phyloP scores from a whole-genome alignment of 1,140 invertebrate species.

The Hormaphis cornu region DNA sequence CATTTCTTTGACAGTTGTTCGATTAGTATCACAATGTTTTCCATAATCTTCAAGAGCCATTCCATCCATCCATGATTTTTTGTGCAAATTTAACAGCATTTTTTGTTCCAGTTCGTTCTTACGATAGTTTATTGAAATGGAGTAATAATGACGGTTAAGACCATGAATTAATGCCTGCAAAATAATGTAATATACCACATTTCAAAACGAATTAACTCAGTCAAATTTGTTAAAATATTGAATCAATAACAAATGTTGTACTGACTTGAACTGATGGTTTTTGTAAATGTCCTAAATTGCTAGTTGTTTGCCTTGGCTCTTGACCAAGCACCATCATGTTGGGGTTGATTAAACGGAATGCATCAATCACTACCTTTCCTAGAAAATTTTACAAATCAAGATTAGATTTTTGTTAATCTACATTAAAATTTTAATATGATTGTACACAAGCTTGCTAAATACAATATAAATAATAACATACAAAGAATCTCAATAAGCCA shows the following conservation, averaged over 20 bases:
- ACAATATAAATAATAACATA: no score
- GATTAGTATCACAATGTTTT: slow-evolving; percentile 83
- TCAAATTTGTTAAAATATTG: no score
- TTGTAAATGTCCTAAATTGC: slow-evolving; percentile 95
- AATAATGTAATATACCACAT: slow-evolving; percentile 27
- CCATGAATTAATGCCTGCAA: slow-evolving; percentile 92
- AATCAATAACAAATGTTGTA: not conserved
- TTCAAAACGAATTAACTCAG: no score
- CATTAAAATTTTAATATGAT: no score
- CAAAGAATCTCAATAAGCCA: no score
- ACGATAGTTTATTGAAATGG: slow-evolving; percentile 98
- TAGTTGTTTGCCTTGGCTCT: slow-evolving; percentile 97
- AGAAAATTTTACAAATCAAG: slow-evolving; percentile 34
- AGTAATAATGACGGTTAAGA: slow-evolving; percentile 97
- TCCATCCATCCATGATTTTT: slow-evolving; percentile 99
- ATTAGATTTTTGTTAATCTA: not conserved
- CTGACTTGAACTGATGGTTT: slow-evolving; percentile 89
- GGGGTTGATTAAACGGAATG: slow-evolving; percentile 93
- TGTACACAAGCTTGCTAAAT: no score
- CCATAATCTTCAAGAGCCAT: slow-evolving; percentile 89
- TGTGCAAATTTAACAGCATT: slow-evolving; percentile 97
- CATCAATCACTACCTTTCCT: slow-evolving; percentile 89
- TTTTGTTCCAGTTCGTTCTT: slow-evolving; percentile 99
- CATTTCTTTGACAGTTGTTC: slow-evolving; percentile 92
- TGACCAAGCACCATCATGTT: slow-evolving; percentile 99